These are phyloP conservation scores for Ommatoiulus sabulosus DNA, from an alignment of 2,888 invertebrate genomes.

Conservation along the genomic window DNA sequence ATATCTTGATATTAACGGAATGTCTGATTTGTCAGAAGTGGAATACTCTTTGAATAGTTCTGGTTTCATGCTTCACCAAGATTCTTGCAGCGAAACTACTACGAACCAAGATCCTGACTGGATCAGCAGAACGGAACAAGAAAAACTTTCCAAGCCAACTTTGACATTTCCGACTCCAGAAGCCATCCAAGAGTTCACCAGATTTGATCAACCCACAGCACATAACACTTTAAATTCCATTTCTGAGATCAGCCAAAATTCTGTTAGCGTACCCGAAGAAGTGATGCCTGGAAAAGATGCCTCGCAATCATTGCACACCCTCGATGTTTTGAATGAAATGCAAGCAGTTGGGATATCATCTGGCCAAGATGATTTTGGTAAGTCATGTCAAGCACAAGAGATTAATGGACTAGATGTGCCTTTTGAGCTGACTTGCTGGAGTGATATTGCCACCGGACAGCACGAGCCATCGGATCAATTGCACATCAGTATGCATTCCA, in stretches of 20 bases:
- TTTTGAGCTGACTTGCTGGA: conserved; percentile 5
- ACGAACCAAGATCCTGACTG: not conserved
- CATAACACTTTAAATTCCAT: not conserved
- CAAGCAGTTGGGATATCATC: not conserved
- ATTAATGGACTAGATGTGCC: not conserved
- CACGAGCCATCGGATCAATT: not conserved
- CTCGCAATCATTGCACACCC: not conserved
- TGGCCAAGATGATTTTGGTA: not conserved
- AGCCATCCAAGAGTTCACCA: not conserved
- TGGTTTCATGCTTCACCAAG: not conserved
- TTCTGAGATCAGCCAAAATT: not conserved
- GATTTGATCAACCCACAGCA: not conserved
- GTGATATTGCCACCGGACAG: not conserved
- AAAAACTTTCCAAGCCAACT: not conserved
- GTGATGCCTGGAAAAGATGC: not conserved
- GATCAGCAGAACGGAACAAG: not conserved
- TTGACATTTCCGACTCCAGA: not conserved
- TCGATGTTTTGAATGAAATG: not conserved
- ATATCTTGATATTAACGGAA: not conserved
- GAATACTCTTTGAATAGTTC: not conserved
- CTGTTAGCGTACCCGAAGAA: not conserved
- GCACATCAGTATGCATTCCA: conserved; percentile 21
- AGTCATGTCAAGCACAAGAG: not conserved
- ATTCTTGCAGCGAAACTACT: not conserved
- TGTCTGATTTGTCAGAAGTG: not conserved